Conservation (phyloP, 1,140 invertebrate species). For the Penaeus vannamei region DNA sequence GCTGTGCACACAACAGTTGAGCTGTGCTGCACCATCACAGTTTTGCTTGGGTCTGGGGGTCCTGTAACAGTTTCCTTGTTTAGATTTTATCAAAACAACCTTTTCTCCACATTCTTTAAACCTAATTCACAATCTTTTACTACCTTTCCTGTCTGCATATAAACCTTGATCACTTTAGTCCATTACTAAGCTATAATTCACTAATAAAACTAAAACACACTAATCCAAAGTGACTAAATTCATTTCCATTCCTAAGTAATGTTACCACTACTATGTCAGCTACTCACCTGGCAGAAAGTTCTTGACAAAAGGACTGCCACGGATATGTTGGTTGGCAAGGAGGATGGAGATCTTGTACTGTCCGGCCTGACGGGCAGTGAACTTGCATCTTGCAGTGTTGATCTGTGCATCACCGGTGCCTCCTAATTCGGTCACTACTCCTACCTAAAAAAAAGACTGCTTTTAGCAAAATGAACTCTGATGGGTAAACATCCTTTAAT, state of each 20-base stretch:
- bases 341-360: constrained; percentile 89
- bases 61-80: neutral
- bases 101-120: too few species aligned
- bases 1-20: constrained; percentile 89
- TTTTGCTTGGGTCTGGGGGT: constrained; percentile 84
- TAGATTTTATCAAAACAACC: too few species aligned
- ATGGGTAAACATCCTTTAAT: too few species aligned
- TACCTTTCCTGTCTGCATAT: too few species aligned
- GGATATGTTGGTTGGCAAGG: constrained; percentile 81
- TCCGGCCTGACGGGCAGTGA: constrained; percentile 90
- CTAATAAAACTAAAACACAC: too few species aligned
- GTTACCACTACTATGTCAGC: constrained; percentile 59
- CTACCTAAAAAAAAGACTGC: constrained; percentile 5
- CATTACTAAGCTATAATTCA: too few species aligned
- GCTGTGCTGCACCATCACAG: constrained; percentile 87
- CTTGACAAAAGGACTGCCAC: constrained; percentile 80
- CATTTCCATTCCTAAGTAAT: too few species aligned
- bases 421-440: constrained; percentile 54
- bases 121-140: too few species aligned
- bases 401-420: constrained; percentile 54
- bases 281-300: constrained; percentile 79
- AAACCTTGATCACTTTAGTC: too few species aligned
- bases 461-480: too few species aligned
- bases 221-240: too few species aligned
- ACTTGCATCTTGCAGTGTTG: constrained; percentile 78